These are phyloP conservation scores for Quadriops clusia DNA, from an alignment of 2,888 invertebrate species.

Conservation along the genomic window DNA sequence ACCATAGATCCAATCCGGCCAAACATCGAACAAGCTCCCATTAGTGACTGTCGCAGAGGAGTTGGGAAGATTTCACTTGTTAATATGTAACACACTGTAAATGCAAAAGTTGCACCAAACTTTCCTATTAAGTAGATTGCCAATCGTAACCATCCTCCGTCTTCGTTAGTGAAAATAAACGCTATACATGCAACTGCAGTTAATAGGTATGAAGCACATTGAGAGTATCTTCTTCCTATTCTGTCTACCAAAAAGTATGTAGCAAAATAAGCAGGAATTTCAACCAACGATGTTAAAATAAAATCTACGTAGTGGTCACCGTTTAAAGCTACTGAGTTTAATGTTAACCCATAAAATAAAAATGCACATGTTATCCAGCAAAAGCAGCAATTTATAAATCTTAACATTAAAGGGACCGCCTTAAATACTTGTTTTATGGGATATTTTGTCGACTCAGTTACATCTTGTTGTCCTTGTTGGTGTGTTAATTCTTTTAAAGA, in stretches of 20 bases:
- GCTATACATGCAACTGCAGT: slow-evolving; percentile 49
- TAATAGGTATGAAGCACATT: slow-evolving; percentile 48
- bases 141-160: slow-evolving; percentile 40
- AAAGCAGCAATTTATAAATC: slow-evolving; percentile 55
- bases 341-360: slow-evolving; percentile 68
- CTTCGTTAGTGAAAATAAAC: slow-evolving; percentile 45
- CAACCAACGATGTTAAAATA: slow-evolving; percentile 52
- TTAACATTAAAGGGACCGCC: slow-evolving; percentile 41
- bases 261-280: slow-evolving; percentile 60
- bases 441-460: slow-evolving; percentile 13
- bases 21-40: slow-evolving; percentile 53
- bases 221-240: slow-evolving; percentile 50
- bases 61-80: slow-evolving; percentile 61
- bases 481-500: slow-evolving; percentile 25
- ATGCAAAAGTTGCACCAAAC: slow-evolving; percentile 52
- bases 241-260: slow-evolving; percentile 51
- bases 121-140: slow-evolving; percentile 49
- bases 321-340: slow-evolving; percentile 62
- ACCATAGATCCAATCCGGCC: slow-evolving; percentile 53
- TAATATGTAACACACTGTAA: slow-evolving; percentile 53
- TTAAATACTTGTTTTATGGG: slow-evolving; percentile 32
- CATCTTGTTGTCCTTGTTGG: slow-evolving; percentile 10
- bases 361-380: slow-evolving; percentile 72
- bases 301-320: slow-evolving; percentile 71
- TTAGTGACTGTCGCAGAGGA: slow-evolving; percentile 46